A percentile compares a stretch with the other conserved stretches of the same genome.
Evolutionary conservation across 2,888 invertebrate species (phyloP).

Genomic region (Epistrophe grossulariae): DNA sequence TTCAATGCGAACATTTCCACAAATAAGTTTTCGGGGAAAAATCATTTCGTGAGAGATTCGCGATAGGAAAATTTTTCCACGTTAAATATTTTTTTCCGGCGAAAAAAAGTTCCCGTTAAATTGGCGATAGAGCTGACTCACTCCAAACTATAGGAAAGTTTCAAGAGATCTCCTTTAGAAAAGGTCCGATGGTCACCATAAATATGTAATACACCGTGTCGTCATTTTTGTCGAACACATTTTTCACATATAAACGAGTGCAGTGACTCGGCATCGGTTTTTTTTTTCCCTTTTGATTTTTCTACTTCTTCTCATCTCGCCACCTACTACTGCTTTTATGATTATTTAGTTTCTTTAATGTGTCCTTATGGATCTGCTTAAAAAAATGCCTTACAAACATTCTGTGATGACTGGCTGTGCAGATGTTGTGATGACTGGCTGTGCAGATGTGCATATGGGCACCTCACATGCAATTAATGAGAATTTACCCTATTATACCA

Average conservation of each 20-base stretch:
- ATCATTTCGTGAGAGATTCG: too few species aligned
- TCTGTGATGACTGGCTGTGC: slow-evolving; percentile 6
- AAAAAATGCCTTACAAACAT: slow-evolving; percentile 51
- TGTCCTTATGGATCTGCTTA: slow-evolving; percentile 43
- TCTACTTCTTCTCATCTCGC: slow-evolving; percentile 13
- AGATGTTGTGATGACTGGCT: background rate
- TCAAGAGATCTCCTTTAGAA: background rate
- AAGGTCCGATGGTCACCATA: background rate
- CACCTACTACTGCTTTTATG: slow-evolving; percentile 23
- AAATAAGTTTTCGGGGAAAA: too few species aligned
- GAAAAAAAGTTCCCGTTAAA: too few species aligned
- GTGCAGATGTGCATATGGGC: slow-evolving; percentile 30
- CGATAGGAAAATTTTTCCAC: too few species aligned
- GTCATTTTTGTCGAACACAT: background rate
- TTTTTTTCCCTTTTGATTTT: slow-evolving; percentile 29
- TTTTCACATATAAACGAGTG: slow-evolving; percentile 14
- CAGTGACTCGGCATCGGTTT: slow-evolving; percentile 29
- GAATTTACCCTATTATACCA: slow-evolving; percentile 46
- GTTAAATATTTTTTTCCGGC: too few species aligned
- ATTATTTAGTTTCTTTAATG: slow-evolving; percentile 24
- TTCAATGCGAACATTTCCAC: too few species aligned
- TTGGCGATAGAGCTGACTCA: too few species aligned
- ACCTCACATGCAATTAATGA: slow-evolving; percentile 54
- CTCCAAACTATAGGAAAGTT: too few species aligned
- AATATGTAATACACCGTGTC: background rate